Conservation (phyloP, 2,797 vertebrate genomes). For the Microctenopoma stevenorrisi region DNA sequence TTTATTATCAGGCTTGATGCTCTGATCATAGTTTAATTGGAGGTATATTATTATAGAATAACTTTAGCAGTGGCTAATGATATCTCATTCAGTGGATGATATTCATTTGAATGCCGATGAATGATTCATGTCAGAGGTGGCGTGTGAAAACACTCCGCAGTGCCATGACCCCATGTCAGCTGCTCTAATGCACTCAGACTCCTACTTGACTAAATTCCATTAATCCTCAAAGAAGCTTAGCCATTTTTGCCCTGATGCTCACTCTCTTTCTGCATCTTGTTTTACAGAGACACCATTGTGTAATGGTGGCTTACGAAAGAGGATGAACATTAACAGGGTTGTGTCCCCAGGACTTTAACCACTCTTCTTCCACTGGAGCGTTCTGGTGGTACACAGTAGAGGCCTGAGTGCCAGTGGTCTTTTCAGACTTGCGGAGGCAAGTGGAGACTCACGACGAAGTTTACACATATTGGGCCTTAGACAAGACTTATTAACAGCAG, state of each 20-base stretch:
- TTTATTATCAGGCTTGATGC: slow-evolving; percentile 81
- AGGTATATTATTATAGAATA: slow-evolving; percentile 80
- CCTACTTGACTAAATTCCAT: slow-evolving; percentile 80
- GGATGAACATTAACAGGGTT: slow-evolving; percentile 66
- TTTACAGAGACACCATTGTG: slow-evolving; percentile 78
- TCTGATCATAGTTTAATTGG: slow-evolving; percentile 85
- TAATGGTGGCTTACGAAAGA: slow-evolving; percentile 74
- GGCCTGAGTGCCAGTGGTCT: slow-evolving; percentile 53
- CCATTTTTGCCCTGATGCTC: slow-evolving; percentile 72
- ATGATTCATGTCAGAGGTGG: slow-evolving; percentile 77
- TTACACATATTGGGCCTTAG: slow-evolving; percentile 53
- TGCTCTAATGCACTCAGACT: slow-evolving; percentile 75
- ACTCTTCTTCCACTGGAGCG: slow-evolving; percentile 48
- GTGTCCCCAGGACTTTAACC: slow-evolving; percentile 60
- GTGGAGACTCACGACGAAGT: slow-evolving; percentile 47
- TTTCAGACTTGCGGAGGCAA: slow-evolving; percentile 49
- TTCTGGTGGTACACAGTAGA: slow-evolving; percentile 36
- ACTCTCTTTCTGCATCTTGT: slow-evolving; percentile 77
- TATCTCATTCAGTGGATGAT: slow-evolving; percentile 71
- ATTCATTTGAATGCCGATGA: slow-evolving; percentile 78
- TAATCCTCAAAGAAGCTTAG: slow-evolving; percentile 84
- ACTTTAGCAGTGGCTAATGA: slow-evolving; percentile 70
- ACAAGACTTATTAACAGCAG: slow-evolving; percentile 75
- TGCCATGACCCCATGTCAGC: slow-evolving; percentile 72
- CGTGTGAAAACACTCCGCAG: slow-evolving; percentile 69